These are phyloP conservation scores for Prinia subflava DNA, from an alignment of 2,113 vertebrate species.

Conservation along the genomic window DNA sequence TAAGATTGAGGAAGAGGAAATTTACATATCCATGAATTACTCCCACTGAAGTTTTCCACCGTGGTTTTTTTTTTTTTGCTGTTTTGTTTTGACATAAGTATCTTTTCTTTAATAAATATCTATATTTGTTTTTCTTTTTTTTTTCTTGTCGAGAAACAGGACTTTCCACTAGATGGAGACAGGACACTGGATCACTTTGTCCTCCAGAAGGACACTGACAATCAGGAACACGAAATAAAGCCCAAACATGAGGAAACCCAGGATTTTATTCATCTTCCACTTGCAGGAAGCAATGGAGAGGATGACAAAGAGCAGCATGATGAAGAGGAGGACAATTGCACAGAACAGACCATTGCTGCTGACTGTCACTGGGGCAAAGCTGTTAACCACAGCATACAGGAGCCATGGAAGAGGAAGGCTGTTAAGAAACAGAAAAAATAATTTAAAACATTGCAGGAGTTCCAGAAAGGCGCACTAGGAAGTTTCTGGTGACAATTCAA, in stretches of 20 bases:
- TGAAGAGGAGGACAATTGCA: slow-evolving; percentile 94
- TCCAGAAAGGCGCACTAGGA: background rate
- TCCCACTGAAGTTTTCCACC: background rate
- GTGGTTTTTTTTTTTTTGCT: background rate
- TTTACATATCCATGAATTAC: background rate
- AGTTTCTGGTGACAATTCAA: background rate
- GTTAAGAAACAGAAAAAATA: slow-evolving; percentile 33
- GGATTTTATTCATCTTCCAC: slow-evolving; percentile 94
- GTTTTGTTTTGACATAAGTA: background rate
- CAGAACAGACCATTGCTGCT: slow-evolving; percentile 98
- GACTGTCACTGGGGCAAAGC: slow-evolving; percentile 78
- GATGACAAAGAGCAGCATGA: slow-evolving; percentile 96
- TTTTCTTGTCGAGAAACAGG: background rate
- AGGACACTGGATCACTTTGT: slow-evolving; percentile 86
- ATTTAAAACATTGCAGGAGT: background rate
- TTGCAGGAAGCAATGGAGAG: slow-evolving; percentile 93
- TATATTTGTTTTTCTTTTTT: background rate
- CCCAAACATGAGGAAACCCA: slow-evolving; percentile 93
- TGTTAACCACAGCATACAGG: slow-evolving; percentile 77
- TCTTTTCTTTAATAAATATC: background rate
- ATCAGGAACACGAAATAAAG: slow-evolving; percentile 93
- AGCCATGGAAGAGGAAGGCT: slow-evolving; percentile 95
- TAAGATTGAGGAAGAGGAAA: background rate
- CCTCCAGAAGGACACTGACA: slow-evolving; percentile 92
- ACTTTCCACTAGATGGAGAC: slow-evolving; percentile 80